These are phyloP conservation scores for Tetrao urogallus DNA, from an alignment of 2,113 vertebrate genomes.

Conservation along the genomic window DNA sequence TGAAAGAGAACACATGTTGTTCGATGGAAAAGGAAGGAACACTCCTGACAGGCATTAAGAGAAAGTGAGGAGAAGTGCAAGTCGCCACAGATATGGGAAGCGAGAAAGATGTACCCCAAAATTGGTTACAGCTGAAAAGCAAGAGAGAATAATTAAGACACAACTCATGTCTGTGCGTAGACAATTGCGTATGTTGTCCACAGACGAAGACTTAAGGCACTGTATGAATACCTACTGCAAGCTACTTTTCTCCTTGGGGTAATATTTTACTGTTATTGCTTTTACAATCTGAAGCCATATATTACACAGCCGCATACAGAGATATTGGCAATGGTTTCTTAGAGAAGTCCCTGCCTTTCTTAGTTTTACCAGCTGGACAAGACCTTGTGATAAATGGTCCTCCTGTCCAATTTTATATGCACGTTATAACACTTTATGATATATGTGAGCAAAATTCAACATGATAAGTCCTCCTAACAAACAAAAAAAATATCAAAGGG, in stretches of 20 bases:
- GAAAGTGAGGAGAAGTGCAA: not conserved
- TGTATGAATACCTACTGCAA: conserved; percentile 37
- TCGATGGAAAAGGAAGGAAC: not conserved
- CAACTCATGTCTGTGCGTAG: not conserved
- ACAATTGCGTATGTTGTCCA: not conserved
- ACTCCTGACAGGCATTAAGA: not conserved
- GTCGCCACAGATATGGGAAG: not conserved
- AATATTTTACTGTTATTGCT: conserved; percentile 68
- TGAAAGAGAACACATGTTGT: not conserved
- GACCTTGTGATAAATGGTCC: conserved; percentile 63
- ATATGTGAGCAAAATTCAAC: conserved; percentile 50
- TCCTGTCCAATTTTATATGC: conserved; percentile 69
- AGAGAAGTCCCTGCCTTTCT: conserved; percentile 40
- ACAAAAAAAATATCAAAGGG: conserved; percentile 25
- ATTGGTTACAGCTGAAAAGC: not conserved
- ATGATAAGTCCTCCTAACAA: conserved; percentile 55
- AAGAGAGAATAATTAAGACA: conserved; percentile 17
- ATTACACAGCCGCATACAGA: conserved; percentile 57
- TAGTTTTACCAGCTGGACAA: conserved; percentile 62
- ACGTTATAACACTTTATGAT: conserved; percentile 63
- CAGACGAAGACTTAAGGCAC: conserved; percentile 6
- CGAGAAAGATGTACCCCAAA: accelerated
- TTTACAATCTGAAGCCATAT: conserved; percentile 61
- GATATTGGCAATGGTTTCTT: conserved; percentile 54
- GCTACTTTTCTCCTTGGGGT: conserved; percentile 57